Percentiles rank a stretch among this genome's conserved stretches.
These are phyloP conservation scores for Tiliacea aurago DNA, from an alignment of 2,888 invertebrate genomes.

Conservation along the genomic window DNA sequence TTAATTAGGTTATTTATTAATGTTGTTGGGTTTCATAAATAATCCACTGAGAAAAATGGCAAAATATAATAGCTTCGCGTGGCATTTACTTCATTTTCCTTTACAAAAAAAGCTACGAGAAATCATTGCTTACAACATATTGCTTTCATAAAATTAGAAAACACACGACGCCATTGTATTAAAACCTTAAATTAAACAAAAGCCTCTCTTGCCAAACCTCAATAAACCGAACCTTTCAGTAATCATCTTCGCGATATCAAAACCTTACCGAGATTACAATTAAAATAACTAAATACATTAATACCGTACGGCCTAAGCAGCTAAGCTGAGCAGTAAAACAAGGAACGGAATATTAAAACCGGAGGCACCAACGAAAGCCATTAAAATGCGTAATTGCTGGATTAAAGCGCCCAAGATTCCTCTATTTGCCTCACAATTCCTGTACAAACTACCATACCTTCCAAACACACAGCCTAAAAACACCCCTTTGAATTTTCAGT, in stretches of 20 bases:
- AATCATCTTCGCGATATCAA: conserved; percentile 52
- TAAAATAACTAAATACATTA: conserved; percentile 80
- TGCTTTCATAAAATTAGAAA: neutral
- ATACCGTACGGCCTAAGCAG: conserved; percentile 74
- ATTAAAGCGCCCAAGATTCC: conserved; percentile 90
- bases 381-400: conserved; percentile 90
- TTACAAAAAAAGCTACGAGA: too few species aligned
- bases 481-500: neutral
- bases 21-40: too few species aligned
- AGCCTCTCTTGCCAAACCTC: conserved; percentile 18
- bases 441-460: conserved; percentile 72
- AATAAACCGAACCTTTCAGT: conserved; percentile 46
- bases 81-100: too few species aligned
- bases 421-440: conserved; percentile 78
- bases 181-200: conserved; percentile 22
- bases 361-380: conserved; percentile 84
- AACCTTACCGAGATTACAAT: conserved; percentile 69
- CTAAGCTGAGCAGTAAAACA: conserved; percentile 85
- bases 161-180: neutral
- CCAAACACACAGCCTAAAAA: conserved; percentile 68
- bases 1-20: too few species aligned
- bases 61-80: too few species aligned
- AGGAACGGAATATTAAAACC: conserved; percentile 89
- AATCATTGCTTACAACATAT: neutral
- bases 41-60: too few species aligned